These are phyloP conservation scores for Hyles euphorbiae DNA, from an alignment of 1,140 invertebrate species.

Conservation along the genomic window DNA sequence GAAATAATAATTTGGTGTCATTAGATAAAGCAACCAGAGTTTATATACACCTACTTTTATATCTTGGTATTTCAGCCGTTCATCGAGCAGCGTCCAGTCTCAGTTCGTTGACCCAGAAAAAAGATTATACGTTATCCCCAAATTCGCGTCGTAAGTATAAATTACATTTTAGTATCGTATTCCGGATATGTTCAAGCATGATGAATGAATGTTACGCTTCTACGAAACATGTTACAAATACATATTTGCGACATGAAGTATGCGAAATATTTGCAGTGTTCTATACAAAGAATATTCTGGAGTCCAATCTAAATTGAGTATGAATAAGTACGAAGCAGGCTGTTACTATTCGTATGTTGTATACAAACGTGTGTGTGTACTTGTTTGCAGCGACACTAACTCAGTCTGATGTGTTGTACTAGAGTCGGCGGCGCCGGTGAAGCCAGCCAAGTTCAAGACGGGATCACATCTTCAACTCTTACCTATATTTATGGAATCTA, in stretches of 20 bases:
- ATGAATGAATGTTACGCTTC: too few species aligned
- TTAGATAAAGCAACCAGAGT: background rate
- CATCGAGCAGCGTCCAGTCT: conserved; percentile 49
- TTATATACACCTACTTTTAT: background rate
- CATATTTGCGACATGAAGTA: too few species aligned
- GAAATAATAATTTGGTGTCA: conserved; percentile 2
- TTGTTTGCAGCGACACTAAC: conserved; percentile 42
- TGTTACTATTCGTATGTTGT: too few species aligned
- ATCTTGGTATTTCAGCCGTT: conserved; percentile 38
- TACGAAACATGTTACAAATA: too few species aligned
- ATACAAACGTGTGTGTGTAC: background rate
- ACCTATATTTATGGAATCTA: conserved; percentile 9
- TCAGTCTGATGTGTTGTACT: conserved; percentile 49
- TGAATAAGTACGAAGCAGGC: too few species aligned
- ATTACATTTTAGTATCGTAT: background rate
- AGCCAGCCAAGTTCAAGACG: conserved; percentile 11
- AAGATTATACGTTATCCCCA: conserved; percentile 29
- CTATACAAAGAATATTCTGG: too few species aligned
- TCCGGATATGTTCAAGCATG: background rate
- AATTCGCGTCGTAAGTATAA: conserved; percentile 41
- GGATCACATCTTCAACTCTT: conserved; percentile 9
- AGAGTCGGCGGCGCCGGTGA: conserved; percentile 10
- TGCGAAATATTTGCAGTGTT: too few species aligned
- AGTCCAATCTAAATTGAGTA: too few species aligned
- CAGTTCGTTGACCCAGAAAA: conserved; percentile 45